phyloP scores from a whole-genome alignment of 1,140 invertebrate genomes.

The Parasteatoda tepidariorum region DNA sequence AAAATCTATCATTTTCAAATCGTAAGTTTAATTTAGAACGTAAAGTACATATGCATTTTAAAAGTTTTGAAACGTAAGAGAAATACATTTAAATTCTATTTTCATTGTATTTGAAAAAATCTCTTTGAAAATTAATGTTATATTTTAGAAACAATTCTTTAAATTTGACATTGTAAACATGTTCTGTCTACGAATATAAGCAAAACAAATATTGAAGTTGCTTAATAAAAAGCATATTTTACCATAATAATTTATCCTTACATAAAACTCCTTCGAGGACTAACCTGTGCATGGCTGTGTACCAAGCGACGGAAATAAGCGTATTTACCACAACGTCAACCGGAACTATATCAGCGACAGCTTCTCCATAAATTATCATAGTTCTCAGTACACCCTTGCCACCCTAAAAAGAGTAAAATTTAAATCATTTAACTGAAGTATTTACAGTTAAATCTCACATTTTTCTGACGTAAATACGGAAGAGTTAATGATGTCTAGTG shows the following conservation, averaged over 20 bases:
- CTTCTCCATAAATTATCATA: conserved; percentile 78
- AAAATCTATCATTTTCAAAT: too few relatives aligned
- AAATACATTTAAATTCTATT: too few relatives aligned
- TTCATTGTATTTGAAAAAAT: too few relatives aligned
- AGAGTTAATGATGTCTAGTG: too few relatives aligned
- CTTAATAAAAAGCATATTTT: too few relatives aligned
- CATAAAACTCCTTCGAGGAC: too few relatives aligned
- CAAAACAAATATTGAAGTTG: too few relatives aligned
- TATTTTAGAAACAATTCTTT: background rate
- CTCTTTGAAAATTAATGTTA: background rate
- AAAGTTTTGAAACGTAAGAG: too few relatives aligned
- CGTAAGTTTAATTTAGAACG: too few relatives aligned
- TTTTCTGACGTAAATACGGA: background rate
- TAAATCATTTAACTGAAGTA: background rate
- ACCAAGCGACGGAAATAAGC: conserved; percentile 83
- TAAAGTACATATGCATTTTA: too few relatives aligned
- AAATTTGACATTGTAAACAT: background rate
- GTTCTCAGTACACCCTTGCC: conserved; percentile 86
- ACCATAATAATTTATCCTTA: too few relatives aligned
- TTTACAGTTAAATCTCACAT: background rate
- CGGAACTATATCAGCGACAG: conserved; percentile 92
- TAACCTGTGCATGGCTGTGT: conserved; percentile 75
- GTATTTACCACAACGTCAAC: conserved; percentile 91
- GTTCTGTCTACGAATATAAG: background rate
- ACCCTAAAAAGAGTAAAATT: background rate